A percentile compares a stretch with the other conserved stretches of the same genome.
These are phyloP conservation scores for Linurgus olivaceus DNA, from an alignment of 2,797 vertebrate species.

Conservation along the genomic window DNA sequence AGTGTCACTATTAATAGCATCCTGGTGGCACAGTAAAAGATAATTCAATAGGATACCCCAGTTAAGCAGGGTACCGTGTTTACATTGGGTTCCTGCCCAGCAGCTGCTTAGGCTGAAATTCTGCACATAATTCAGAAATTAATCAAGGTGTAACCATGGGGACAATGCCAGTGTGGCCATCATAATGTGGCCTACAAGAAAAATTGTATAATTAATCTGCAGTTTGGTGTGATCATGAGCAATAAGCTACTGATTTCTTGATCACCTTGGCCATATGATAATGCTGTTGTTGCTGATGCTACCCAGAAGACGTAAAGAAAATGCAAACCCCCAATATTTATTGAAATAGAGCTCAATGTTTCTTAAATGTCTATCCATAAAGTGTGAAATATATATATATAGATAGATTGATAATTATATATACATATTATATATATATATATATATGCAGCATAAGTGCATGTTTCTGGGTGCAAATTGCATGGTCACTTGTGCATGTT, in stretches of 20 bases:
- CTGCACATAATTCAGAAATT: slow-evolving; percentile 2
- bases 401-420: too few species aligned
- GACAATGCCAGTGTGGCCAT: not conserved
- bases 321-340: not conserved
- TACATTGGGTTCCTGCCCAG: slow-evolving; percentile 30
- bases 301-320: not conserved
- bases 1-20: slow-evolving; percentile 30
- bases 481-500: not conserved
- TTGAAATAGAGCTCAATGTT: not conserved
- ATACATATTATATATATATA: too few species aligned
- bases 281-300: not conserved
- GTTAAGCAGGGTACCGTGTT: slow-evolving; percentile 26
- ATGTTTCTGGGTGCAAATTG: not conserved
- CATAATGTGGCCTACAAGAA: not conserved
- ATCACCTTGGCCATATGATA: not conserved
- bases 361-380: not conserved
- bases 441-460: not conserved
- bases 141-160: slow-evolving; percentile 41
- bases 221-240: not conserved
- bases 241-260: not conserved
- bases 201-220: not conserved
- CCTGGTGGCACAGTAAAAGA: slow-evolving; percentile 20
- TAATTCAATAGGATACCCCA: slow-evolving; percentile 26
- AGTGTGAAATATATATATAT: not conserved
- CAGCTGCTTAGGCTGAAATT: not conserved